Percentiles rank a stretch among this genome's conserved stretches.
phyloP scores from a whole-genome alignment of 1,140 invertebrate genomes.

The Sesamia nonagrioides region DNA sequence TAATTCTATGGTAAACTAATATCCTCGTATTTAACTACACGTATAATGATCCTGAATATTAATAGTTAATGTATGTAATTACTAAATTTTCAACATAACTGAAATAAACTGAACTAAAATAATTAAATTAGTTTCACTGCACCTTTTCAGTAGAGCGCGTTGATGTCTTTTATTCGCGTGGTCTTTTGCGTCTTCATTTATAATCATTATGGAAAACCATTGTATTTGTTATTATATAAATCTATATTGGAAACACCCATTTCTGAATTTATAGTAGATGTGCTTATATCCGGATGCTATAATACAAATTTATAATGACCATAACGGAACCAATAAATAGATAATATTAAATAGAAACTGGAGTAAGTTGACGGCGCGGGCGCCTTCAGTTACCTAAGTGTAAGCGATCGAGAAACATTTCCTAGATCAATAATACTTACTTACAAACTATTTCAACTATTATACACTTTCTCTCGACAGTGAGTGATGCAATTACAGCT shows the following conservation, averaged over 20 bases:
- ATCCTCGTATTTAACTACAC: too few species aligned
- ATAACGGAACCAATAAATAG: slow-evolving; percentile 4
- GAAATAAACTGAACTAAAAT: not conserved
- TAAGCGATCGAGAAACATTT: slow-evolving; percentile 21
- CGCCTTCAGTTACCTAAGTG: slow-evolving; percentile 14
- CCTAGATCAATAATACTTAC: slow-evolving; percentile 16
- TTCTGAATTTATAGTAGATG: too few species aligned
- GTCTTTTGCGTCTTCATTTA: too few species aligned
- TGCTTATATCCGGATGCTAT: not conserved
- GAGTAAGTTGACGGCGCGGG: not conserved
- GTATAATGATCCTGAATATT: too few species aligned
- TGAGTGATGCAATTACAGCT: slow-evolving; percentile 22
- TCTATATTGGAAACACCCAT: too few species aligned
- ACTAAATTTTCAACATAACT: too few species aligned
- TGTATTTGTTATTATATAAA: too few species aligned
- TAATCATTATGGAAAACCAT: too few species aligned
- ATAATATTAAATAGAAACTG: not conserved
- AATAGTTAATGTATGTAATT: too few species aligned
- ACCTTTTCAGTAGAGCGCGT: not conserved
- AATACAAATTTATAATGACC: not conserved
- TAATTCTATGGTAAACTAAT: not conserved
- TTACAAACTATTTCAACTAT: slow-evolving; percentile 12
- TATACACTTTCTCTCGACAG: slow-evolving; percentile 13
- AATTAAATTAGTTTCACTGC: not conserved
- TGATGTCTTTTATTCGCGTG: slow-evolving; percentile 23